Evolutionary conservation across 2,797 vertebrate species (phyloP).

Genomic region (Sebastes melanostomus): DNA sequence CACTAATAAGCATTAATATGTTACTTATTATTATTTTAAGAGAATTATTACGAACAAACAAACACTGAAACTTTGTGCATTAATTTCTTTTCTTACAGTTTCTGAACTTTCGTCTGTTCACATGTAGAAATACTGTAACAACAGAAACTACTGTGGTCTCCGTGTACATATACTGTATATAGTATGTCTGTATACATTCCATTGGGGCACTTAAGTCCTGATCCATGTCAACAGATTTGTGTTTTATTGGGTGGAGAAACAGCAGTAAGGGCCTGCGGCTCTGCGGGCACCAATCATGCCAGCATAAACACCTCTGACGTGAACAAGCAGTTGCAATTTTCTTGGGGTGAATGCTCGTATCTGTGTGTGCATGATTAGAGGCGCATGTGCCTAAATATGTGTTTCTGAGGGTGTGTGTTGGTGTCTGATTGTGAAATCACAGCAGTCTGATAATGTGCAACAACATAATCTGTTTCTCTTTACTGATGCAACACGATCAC

Average conservation of each 20-base stretch:
- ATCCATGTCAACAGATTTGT: constrained; percentile 69
- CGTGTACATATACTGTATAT: not conserved
- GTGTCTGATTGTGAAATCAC: constrained; percentile 11
- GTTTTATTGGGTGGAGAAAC: constrained; percentile 70
- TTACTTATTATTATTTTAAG: not conserved
- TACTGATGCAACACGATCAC: not conserved
- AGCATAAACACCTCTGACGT: constrained; percentile 65
- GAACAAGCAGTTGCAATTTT: constrained; percentile 49
- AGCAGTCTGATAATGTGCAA: not conserved
- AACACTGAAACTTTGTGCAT: no score
- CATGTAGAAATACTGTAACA: not conserved
- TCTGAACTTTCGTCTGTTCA: not conserved
- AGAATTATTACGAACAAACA: no score
- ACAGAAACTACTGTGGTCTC: not conserved
- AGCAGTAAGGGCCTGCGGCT: constrained; percentile 56
- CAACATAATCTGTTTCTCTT: constrained; percentile 7
- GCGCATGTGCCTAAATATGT: not conserved
- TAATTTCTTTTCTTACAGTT: not conserved
- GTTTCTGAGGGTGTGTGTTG: not conserved
- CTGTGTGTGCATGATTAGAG: constrained; percentile 20
- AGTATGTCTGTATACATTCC: constrained; percentile 45
- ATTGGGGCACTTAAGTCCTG: constrained; percentile 46
- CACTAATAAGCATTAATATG: not conserved
- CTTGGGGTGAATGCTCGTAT: constrained; percentile 33
- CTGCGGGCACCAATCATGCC: constrained; percentile 60